phyloP scores from a whole-genome alignment of 1,140 invertebrate species.

The Scylla paramamosain region DNA sequence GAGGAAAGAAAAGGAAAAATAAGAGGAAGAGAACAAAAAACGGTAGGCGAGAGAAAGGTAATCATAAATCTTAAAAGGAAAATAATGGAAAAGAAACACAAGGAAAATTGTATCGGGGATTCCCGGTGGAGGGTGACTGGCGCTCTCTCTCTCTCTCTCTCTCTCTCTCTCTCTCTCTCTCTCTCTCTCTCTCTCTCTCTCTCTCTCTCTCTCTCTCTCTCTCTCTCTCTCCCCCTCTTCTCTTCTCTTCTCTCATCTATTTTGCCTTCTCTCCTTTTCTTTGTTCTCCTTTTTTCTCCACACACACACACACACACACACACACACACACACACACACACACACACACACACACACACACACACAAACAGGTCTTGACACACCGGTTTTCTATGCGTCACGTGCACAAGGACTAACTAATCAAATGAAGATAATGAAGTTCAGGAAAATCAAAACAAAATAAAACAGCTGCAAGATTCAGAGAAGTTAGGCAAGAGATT shows the following conservation, averaged over 20 bases:
- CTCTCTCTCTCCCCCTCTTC: not conserved
- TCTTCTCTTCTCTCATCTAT: not conserved
- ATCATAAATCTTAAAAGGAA: too few relatives aligned
- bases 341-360: slow-evolving; percentile 20
- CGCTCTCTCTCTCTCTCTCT: not conserved
- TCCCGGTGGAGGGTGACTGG: too few relatives aligned
- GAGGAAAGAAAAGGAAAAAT: too few relatives aligned
- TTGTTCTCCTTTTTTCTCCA: not conserved
- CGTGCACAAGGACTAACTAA: too few relatives aligned
- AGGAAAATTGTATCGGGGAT: too few relatives aligned
- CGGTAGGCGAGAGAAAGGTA: too few relatives aligned
- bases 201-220: not conserved
- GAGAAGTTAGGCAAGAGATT: not conserved
- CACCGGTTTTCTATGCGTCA: too few relatives aligned
- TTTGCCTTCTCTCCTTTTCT: not conserved
- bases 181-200: too few relatives aligned
- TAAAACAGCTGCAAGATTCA: not conserved
- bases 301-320: not conserved
- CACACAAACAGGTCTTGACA: not conserved
- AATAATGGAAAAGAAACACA: too few relatives aligned
- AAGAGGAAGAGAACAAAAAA: too few relatives aligned
- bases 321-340: slow-evolving; percentile 20
- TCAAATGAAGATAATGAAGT: too few relatives aligned
- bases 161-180: not conserved
- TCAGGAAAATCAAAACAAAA: not conserved